Percentiles rank a stretch among this genome's conserved stretches.
Conservation (phyloP, 2,797 vertebrate genomes). For the Bradypus variegatus region DNA sequence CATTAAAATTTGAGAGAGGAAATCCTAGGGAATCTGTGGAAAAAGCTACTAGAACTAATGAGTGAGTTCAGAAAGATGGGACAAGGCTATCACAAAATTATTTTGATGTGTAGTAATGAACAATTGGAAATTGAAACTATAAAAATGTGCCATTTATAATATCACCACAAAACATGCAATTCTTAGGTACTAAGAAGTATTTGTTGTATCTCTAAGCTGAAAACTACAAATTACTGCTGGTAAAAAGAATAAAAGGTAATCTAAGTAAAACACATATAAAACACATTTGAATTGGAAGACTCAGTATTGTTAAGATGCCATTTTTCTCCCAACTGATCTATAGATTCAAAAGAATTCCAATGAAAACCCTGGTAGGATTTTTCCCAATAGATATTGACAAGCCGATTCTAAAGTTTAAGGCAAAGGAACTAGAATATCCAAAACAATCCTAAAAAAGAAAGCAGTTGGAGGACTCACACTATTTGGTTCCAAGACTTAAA, state of each 20-base stretch:
- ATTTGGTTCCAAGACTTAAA: neutral
- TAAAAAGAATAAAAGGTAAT: neutral
- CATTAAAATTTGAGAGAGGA: neutral
- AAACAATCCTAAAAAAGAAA: neutral
- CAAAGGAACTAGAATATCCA: neutral
- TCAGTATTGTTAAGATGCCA: neutral
- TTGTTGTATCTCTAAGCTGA: neutral
- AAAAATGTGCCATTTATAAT: constrained; percentile 4
- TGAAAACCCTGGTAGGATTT: neutral
- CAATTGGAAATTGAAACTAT: neutral
- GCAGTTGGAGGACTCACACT: neutral
- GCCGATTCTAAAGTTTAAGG: constrained; percentile 2
- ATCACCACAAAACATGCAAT: neutral
- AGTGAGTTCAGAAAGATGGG: constrained; percentile 17
- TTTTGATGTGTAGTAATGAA: neutral
- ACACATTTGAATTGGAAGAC: neutral
- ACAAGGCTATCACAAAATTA: neutral
- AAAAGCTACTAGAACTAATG: neutral
- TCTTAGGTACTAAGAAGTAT: neutral
- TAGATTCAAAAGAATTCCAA: neutral
- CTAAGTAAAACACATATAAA: neutral
- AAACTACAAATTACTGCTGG: neutral
- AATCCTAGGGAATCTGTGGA: neutral
- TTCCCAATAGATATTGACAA: neutral
- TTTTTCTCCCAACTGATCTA: neutral